phyloP scores from a whole-genome alignment of 1,140 invertebrate species.

The Bicyclus anynana region DNA sequence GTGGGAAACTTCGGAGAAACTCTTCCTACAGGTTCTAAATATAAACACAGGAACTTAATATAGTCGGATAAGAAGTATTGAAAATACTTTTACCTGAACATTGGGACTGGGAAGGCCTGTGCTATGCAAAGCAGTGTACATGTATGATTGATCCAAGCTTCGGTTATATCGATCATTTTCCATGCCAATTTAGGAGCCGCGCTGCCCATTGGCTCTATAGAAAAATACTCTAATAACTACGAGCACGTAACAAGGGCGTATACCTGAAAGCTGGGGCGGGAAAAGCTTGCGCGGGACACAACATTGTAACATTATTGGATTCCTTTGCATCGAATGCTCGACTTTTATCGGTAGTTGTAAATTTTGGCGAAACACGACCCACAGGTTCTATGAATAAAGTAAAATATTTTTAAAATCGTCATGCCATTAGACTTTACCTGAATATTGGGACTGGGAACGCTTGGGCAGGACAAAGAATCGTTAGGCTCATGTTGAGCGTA shows the following conservation, averaged over 20 bases:
- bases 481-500: slow-evolving; percentile 78
- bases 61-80: slow-evolving; percentile 12
- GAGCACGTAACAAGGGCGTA: slow-evolving; percentile 35
- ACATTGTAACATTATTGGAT: slow-evolving; percentile 78
- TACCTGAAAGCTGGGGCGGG: slow-evolving; percentile 85
- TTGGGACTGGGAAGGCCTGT: slow-evolving; percentile 84
- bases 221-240: slow-evolving; percentile 39
- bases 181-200: slow-evolving; percentile 82
- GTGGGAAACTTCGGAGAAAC: slow-evolving; percentile 83
- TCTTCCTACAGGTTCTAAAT: slow-evolving; percentile 77
- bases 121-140: slow-evolving; percentile 83
- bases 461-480: slow-evolving; percentile 81
- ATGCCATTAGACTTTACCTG: slow-evolving; percentile 75
- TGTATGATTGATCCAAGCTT: slow-evolving; percentile 56
- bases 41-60: slow-evolving; percentile 29
- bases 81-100: slow-evolving; percentile 78
- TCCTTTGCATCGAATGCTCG: slow-evolving; percentile 78
- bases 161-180: slow-evolving; percentile 67
- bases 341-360: slow-evolving; percentile 83
- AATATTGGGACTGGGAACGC: slow-evolving; percentile 82
- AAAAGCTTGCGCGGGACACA: slow-evolving; percentile 85
- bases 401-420: slow-evolving; percentile 32
- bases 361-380: slow-evolving; percentile 85
- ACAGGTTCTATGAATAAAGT: slow-evolving; percentile 82
- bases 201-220: slow-evolving; percentile 83